Evolutionary conservation across 2,888 invertebrate species (phyloP), one percentile per base, ranked within the genome.

Genomic region (Pilophorus perplexus): DNA sequence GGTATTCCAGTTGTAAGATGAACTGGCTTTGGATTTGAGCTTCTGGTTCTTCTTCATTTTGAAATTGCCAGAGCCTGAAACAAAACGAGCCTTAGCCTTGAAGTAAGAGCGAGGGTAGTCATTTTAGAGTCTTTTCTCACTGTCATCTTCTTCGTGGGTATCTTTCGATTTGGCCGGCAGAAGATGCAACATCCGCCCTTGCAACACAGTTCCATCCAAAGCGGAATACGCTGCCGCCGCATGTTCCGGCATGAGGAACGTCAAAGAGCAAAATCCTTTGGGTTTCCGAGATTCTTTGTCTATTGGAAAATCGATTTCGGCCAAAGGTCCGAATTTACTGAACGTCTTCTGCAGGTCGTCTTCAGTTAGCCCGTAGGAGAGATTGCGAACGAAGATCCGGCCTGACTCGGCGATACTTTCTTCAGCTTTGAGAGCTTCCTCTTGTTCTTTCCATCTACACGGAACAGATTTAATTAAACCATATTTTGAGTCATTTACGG

Each of bases 1-100:
- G 0, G 93, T 85, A 78, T 99, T 99, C 99, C 99, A 99, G 76
- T 94, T 97, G 76, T 93, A 89, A 0, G 90, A 84, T 0, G 87
- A 87, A 57, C 85, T 86, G 3, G 87, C 88, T 74, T 83, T 82
- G 20, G 83, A 80, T 77, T 93, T 95, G 71, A 85, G 78, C 75
- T 89, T 84, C 62, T 85, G 80, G 3, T 84, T 83, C 75, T 93
- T 94, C 76, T 91, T 90, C 74, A 89, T 84, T 75, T 95, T 95
- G 42, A 66, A 66, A 37, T 66, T 66, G 1, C 57, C 20, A 3
- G 62, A 62, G 28, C n/a, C 62, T 62, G 48, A 48, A 46, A 33
- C 20, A 8, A 52, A 12, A 4, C 12, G 20, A 22, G 16, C 3
- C 4, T 6, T 46, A 3, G 12, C 8, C 16, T 14, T 64, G 37